Base-by-base conservation (phyloP, 1,140 invertebrate genomes). In the Drosophila parabipectinata region DNA sequence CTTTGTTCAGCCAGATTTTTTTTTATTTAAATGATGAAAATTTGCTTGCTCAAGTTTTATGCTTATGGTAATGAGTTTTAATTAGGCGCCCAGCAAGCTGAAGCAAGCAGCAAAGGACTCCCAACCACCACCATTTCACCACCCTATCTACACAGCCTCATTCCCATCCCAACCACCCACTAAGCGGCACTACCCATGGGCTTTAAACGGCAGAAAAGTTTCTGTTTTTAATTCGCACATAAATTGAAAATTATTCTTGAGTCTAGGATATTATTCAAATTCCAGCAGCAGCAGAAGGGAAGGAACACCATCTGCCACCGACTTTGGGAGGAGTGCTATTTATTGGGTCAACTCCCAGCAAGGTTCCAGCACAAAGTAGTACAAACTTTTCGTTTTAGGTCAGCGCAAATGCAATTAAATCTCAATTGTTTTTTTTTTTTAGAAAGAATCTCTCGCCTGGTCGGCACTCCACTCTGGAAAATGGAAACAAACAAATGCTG, bases 11-110 rank as follows among this genome's bases (percentile, higher is more conserved):
- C 24, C 21, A 28, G n/a, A 37, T 45, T 34, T 21, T 51, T 56
- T 72, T 58, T 67, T 41, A 37, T 60, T 44, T 37, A 30, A 50
- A 56, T 48, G 57, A 50, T 64, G 54, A 51, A 78, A 74, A 75
- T 84, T 75, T 63, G 61, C 82, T 87, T 81, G 82, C 82, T 87
- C 62, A 76, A 85, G 63, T 85, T 69, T 79, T 79, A 82, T 82
- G 78, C 83, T 87, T 87, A 87, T 87, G 83, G 83, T 87, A 87
- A 87, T 87, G 83, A 87, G 83, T 87, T 87, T 87, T 87, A 87
- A 87, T 88, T 87, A 87, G 83, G 83, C 83, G 83, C 83, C 51
- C 83, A 87, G 83, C 75, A 87, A 87, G 59, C 39, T 55, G 39
- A 48, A 51, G 67, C 57, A 62, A 62, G 41, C 54, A 39, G 26